phyloP scores from a whole-genome alignment of 2,888 invertebrate genomes.

The Trichogramma evanescens region DNA sequence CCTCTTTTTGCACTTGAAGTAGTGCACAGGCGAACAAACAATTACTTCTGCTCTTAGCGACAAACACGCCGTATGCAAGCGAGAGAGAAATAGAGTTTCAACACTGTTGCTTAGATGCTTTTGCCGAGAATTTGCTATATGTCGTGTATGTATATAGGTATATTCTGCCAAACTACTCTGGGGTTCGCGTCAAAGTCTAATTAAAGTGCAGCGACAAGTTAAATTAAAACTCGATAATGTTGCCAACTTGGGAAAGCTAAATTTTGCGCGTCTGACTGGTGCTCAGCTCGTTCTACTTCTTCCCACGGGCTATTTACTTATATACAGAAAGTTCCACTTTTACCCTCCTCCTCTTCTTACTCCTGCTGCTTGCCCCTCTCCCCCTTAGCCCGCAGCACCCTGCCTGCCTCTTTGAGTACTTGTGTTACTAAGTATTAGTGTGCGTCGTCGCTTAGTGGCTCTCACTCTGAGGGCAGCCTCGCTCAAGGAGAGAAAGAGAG shows the following conservation, averaged over 20 bases:
- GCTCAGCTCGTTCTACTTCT: constrained; percentile 20
- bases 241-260: constrained; percentile 26
- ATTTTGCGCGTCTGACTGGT: constrained; percentile 14
- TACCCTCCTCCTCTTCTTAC: neutral
- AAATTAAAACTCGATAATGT: constrained; percentile 47
- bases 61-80: too few relatives aligned
- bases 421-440: too few relatives aligned
- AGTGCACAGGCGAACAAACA: neutral
- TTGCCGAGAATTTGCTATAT: too few relatives aligned
- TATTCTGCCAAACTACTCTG: constrained; percentile 18
- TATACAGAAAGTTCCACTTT: neutral
- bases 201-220: constrained; percentile 46
- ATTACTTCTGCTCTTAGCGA: neutral
- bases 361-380: neutral
- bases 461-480: too few relatives aligned
- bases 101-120: too few relatives aligned
- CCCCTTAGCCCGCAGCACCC: neutral
- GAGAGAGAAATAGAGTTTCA: too few relatives aligned
- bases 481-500: too few relatives aligned
- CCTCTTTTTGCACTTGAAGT: constrained; percentile 6
- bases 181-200: constrained; percentile 43
- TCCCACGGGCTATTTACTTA: constrained; percentile 5
- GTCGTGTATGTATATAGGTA: too few relatives aligned
- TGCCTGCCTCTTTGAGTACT: neutral
- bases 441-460: too few relatives aligned